Evolutionary conservation across 2,888 invertebrate genomes (phyloP), one percentile per base, ranked within the genome.

Genomic region (Sipha maydis): DNA sequence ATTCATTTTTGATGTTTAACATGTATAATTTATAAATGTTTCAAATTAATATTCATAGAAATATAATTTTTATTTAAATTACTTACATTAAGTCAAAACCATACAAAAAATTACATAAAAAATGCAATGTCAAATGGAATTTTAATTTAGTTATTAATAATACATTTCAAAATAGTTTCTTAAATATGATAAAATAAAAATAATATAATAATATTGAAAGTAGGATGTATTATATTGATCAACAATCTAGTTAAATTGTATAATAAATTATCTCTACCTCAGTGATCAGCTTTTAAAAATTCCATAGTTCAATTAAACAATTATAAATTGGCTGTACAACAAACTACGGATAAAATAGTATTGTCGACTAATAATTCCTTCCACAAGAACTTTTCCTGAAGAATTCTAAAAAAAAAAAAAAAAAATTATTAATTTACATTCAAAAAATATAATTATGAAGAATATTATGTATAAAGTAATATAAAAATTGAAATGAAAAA

Each of bases 361-460:
- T 90, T 99, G 98, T 91, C 98, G 97, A 14, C 97, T 97, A 0
- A 98, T 93, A 89, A 97, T 96, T 0, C 99, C 99, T 93, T 99
- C 99, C 89, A 99, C 92, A 67, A 97, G 96, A 71, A 99, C 96
- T 91, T 96, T 95, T 0, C 99, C 99, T 85, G 96, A 95, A 91
- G 99, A 98, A 92, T 97, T 95, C 96, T 97, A 92, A 90, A 91
- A 75, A 4, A 34, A 83, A 3, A 83, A 48, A 28, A n/a, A 82
- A n/a, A n/a, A n/a, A n/a, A n/a, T n/a, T 67, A 19, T 75, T 17
- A 73, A 31, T 34, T 31, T 11, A 7, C 7, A 34, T 25, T 21
- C 17, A 38, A 41, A 38, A 76, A 41, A 25, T 8, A n/a, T 19
- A 38, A 41, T 38, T 11, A 41, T 76, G 31, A 71, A 48, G 48